Percentiles rank a stretch among this genome's conserved stretches.
Conservation (phyloP, 2,888 invertebrate genomes). For the Dicyrtoma fusca region DNA sequence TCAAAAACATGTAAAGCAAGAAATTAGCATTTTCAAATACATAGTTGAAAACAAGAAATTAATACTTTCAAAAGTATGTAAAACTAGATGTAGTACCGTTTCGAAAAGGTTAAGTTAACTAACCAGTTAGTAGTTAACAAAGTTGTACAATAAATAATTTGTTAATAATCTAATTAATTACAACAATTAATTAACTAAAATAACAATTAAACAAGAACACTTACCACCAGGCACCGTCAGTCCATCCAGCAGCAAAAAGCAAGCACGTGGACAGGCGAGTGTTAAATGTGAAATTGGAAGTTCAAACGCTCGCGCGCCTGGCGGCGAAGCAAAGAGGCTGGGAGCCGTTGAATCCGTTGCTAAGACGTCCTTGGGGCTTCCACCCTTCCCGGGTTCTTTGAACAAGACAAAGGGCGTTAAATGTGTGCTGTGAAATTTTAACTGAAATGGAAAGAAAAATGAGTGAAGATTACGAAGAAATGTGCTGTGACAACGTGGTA, state of each 20-base stretch:
- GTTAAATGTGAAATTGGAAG: background rate
- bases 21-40: too few relatives aligned
- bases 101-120: too few relatives aligned
- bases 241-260: background rate
- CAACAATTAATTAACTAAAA: too few relatives aligned
- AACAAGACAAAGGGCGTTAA: background rate
- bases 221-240: background rate
- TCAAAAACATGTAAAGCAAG: too few relatives aligned
- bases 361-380: background rate
- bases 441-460: slow-evolving; percentile 53
- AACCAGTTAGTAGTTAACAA: too few relatives aligned
- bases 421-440: background rate
- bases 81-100: too few relatives aligned
- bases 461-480: slow-evolving; percentile 63
- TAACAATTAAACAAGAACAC: too few relatives aligned
- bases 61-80: too few relatives aligned
- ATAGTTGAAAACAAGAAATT: too few relatives aligned
- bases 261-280: background rate
- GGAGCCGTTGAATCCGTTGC: background rate
- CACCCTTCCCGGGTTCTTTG: slow-evolving; percentile 4
- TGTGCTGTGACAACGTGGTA: slow-evolving; percentile 88
- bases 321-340: background rate
- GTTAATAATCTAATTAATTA: too few relatives aligned
- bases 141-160: too few relatives aligned
- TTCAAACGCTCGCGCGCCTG: background rate